Percentiles rank a stretch among this genome's conserved stretches.
These are phyloP conservation scores for Trachymyrmex septentrionalis DNA, from an alignment of 1,140 invertebrate genomes.

Conservation along the genomic window DNA sequence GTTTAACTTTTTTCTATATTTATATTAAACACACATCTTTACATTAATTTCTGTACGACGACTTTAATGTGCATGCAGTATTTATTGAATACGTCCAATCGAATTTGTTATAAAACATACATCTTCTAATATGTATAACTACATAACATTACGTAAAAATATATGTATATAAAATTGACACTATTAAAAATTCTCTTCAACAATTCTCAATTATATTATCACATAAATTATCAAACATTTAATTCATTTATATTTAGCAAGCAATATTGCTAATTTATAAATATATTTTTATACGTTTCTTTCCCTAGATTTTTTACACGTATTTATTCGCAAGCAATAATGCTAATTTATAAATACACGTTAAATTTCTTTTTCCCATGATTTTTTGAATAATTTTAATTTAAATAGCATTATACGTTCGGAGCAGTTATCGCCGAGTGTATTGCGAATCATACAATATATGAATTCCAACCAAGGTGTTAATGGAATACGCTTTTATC, in stretches of 20 bases:
- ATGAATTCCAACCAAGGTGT: slow-evolving; percentile 20
- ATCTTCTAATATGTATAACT: neutral
- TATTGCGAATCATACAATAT: neutral
- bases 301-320: too few relatives aligned
- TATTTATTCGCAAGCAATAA: too few relatives aligned
- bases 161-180: neutral
- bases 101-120: too few relatives aligned
- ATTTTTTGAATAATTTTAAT: neutral
- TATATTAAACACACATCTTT: too few relatives aligned
- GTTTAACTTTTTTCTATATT: too few relatives aligned
- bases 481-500: slow-evolving; percentile 43
- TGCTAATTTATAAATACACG: neutral
- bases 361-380: neutral
- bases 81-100: too few relatives aligned
- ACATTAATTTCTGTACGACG: too few relatives aligned
- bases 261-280: too few relatives aligned
- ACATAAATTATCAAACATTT: neutral
- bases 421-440: neutral
- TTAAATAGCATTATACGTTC: neutral
- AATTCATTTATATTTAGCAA: neutral
- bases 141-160: neutral
- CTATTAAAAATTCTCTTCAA: neutral
- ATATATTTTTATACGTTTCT: too few relatives aligned
- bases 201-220: neutral
- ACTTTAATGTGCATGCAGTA: too few relatives aligned